These are phyloP conservation scores for Syngnathus acus DNA, from an alignment of 2,797 vertebrate species.

Conservation along the genomic window DNA sequence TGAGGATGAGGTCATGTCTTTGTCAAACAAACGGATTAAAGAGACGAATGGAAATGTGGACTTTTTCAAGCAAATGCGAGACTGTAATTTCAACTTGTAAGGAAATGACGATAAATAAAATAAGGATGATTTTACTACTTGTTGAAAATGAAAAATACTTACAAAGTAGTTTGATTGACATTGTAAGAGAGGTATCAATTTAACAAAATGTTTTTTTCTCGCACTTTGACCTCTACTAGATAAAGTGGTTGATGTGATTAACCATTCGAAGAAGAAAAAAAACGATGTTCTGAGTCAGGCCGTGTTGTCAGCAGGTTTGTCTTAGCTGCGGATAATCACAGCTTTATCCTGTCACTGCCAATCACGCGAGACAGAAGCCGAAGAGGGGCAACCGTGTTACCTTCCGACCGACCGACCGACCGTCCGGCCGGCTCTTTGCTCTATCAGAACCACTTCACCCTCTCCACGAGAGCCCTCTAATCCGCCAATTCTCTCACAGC, in stretches of 20 bases:
- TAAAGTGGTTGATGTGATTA: not conserved
- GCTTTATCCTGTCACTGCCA: slow-evolving; percentile 47
- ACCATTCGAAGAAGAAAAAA: too few species aligned
- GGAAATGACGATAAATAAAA: too few species aligned
- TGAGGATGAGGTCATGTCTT: not conserved
- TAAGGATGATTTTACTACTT: too few species aligned
- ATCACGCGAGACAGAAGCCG: slow-evolving; percentile 32
- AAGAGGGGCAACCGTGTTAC: slow-evolving; percentile 26
- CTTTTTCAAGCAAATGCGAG: not conserved
- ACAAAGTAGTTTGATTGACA: not conserved
- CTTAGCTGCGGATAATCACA: slow-evolving; percentile 45
- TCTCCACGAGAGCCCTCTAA: slow-evolving; percentile 41
- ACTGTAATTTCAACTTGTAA: not conserved
- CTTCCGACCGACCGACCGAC: slow-evolving; percentile 10
- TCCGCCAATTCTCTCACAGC: slow-evolving; percentile 33
- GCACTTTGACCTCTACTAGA: not conserved
- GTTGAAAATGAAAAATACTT: too few species aligned
- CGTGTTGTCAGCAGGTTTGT: slow-evolving; percentile 33
- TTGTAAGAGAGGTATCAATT: not conserved
- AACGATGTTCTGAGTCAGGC: too few species aligned
- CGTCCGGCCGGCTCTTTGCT: slow-evolving; percentile 32
- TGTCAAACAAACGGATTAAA: not conserved
- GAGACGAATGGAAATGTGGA: not conserved
- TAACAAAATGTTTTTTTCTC: too few species aligned
- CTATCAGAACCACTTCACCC: slow-evolving; percentile 36